Conservation (phyloP, 2,888 invertebrate genomes). For the Zele albiditarsus region DNA sequence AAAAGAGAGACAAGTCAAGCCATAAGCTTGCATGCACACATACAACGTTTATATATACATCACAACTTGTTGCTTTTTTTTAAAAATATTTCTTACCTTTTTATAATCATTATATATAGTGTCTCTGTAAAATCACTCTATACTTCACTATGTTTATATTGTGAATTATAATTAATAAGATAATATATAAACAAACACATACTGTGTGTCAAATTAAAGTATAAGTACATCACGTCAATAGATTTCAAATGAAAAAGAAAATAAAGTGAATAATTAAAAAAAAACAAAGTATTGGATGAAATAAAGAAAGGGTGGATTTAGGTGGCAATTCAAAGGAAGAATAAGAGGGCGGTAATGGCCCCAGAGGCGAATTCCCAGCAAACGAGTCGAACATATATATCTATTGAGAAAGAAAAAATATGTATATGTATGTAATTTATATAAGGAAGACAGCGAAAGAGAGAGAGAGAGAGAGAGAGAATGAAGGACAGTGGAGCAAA, state of each 20-base stretch:
- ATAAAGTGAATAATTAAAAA: not conserved
- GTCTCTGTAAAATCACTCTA: too few species aligned
- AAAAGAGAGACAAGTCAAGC: slow-evolving; percentile 34
- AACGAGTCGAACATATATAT: slow-evolving; percentile 53
- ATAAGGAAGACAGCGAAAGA: slow-evolving; percentile 33
- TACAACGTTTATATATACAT: not conserved
- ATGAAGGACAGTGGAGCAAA: slow-evolving; percentile 32
- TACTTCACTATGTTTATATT: too few species aligned
- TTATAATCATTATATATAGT: slow-evolving; percentile 39
- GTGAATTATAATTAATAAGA: too few species aligned
- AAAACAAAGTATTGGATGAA: slow-evolving; percentile 35
- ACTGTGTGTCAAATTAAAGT: not conserved
- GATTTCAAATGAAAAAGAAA: not conserved
- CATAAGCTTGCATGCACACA: not conserved
- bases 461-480: slow-evolving; percentile 21
- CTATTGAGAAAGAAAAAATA: slow-evolving; percentile 48
- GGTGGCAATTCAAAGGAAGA: slow-evolving; percentile 35
- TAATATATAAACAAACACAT: slow-evolving; percentile 21
- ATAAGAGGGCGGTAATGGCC: slow-evolving; percentile 56
- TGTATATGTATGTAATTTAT: slow-evolving; percentile 43
- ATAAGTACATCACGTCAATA: not conserved
- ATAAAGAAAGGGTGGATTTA: slow-evolving; percentile 40
- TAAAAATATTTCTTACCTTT: slow-evolving; percentile 33
- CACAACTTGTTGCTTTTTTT: slow-evolving; percentile 23
- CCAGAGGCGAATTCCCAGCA: slow-evolving; percentile 61